Conservation (phyloP, 1,140 invertebrate genomes). For the Pseudomyrmex gracilis region DNA sequence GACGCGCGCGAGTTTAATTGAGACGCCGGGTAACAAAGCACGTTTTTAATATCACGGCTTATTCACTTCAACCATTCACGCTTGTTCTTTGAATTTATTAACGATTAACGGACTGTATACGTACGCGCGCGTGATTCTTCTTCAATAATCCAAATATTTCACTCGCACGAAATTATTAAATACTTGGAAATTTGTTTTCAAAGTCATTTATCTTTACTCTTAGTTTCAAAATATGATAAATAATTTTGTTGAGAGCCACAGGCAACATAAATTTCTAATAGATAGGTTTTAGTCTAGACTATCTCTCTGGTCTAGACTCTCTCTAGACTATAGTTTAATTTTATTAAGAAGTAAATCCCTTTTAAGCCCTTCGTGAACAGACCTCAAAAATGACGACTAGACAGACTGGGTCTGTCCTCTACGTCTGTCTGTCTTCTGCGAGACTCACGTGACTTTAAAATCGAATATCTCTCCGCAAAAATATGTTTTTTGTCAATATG, state of each 20-base stretch:
- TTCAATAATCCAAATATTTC: background rate
- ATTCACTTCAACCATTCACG: slow-evolving; percentile 15
- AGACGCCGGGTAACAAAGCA: slow-evolving; percentile 33
- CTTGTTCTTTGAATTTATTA: slow-evolving; percentile 1
- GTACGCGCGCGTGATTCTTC: background rate
- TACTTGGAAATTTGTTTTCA: background rate
- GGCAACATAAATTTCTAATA: too few relatives aligned
- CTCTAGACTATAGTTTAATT: background rate
- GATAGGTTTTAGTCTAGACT: too few relatives aligned
- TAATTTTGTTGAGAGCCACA: background rate
- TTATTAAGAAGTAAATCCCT: background rate
- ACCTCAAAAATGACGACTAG: too few relatives aligned
- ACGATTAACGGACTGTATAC: background rate
- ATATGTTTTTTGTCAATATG: too few relatives aligned
- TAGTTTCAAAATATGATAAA: background rate
- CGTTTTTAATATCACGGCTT: slow-evolving; percentile 20
- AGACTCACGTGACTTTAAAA: too few relatives aligned
- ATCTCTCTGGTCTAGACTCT: too few relatives aligned
- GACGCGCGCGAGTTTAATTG: slow-evolving; percentile 37
- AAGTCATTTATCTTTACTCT: background rate
- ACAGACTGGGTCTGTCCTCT: too few relatives aligned
- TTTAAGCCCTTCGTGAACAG: too few relatives aligned
- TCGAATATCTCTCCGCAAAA: too few relatives aligned
- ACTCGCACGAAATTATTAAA: slow-evolving; percentile 13
- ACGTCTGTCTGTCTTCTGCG: too few relatives aligned